Evolutionary conservation across 30 jellyfish, hydroid and myxozoan genomes (phyloP).

Genomic region (Hydra vulgaris): DNA sequence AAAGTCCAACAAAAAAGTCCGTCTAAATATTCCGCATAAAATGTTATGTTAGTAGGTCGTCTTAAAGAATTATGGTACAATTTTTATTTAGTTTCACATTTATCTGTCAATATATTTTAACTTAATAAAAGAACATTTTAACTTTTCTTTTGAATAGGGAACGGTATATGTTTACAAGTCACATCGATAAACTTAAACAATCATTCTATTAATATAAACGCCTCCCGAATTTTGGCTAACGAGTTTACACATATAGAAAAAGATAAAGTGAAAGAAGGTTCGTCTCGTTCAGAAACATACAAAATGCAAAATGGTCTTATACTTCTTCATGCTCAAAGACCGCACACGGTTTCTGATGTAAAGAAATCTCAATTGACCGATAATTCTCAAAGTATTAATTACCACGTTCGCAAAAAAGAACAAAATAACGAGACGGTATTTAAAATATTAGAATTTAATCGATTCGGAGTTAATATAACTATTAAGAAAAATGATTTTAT

Average conservation of each 20-base stretch:
- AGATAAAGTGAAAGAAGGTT: neutral
- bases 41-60: too few species aligned
- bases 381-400: neutral
- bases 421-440: neutral
- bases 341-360: conserved; percentile 21
- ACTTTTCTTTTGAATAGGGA: too few species aligned
- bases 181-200: conserved; percentile 15
- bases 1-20: too few species aligned
- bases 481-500: neutral
- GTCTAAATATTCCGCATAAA: too few species aligned
- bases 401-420: conserved; percentile 15
- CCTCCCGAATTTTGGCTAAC: neutral
- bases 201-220: conserved; percentile 12
- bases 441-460: neutral
- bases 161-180: conserved; percentile 8
- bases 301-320: conserved; percentile 28
- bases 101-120: too few species aligned
- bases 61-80: too few species aligned
- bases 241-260: neutral
- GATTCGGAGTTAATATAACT: neutral
- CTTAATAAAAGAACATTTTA: too few species aligned
- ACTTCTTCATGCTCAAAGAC: conserved; percentile 25
- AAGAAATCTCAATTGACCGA: conserved; percentile 9
- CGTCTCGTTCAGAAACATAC: conserved; percentile 24
- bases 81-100: too few species aligned